phyloP scores from a whole-genome alignment of 2,113 vertebrate species.

The Lamprotornis superbus region DNA sequence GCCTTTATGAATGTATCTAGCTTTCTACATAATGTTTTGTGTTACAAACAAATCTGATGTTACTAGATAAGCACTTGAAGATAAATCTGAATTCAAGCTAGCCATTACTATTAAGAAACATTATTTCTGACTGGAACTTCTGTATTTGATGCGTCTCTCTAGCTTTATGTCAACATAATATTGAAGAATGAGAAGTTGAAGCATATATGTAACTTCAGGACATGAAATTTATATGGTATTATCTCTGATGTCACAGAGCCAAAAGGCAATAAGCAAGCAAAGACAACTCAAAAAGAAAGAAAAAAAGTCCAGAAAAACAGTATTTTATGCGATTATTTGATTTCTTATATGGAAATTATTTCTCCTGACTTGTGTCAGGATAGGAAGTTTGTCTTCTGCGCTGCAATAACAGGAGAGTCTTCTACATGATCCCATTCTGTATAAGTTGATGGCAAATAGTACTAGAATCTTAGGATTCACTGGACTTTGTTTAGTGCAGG shows the following conservation, averaged over 20 bases:
- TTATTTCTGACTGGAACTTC: not conserved
- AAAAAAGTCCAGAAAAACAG: not conserved
- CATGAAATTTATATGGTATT: not conserved
- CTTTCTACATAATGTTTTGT: not conserved
- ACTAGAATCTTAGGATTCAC: not conserved
- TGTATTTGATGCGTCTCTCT: not conserved
- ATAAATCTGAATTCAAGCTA: not conserved
- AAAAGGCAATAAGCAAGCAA: not conserved
- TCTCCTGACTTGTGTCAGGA: not conserved
- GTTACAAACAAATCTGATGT: not conserved
- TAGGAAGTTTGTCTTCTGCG: not conserved
- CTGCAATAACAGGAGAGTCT: not conserved
- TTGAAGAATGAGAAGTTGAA: not conserved
- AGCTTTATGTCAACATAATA: not conserved
- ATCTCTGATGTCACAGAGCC: not conserved
- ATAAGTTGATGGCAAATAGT: not conserved
- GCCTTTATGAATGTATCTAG: slow-evolving; percentile 13
- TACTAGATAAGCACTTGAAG: not conserved
- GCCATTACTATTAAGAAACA: not conserved
- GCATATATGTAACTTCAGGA: not conserved
- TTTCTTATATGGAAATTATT: not conserved
- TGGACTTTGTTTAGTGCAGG: not conserved
- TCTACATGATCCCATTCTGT: not conserved
- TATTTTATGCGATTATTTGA: not conserved
- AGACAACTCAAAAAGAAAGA: not conserved